Percentiles rank a stretch among this genome's conserved stretches.
Conservation (phyloP, 1,140 invertebrate genomes). For the Campoletis sonorensis region DNA sequence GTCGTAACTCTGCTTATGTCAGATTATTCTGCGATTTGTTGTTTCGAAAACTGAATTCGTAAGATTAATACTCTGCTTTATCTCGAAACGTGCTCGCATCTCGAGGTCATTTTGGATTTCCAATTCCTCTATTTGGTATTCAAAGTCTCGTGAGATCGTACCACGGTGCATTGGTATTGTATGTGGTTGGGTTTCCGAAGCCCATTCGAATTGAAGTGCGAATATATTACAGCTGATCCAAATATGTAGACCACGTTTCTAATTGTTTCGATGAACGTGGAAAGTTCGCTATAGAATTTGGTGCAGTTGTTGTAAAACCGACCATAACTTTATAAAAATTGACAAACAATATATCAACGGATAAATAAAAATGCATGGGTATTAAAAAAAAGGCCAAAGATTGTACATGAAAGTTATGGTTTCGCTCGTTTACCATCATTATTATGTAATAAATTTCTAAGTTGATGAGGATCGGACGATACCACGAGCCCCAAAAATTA, state of each 20-base stretch:
- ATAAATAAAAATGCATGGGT: not conserved
- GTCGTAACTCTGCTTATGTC: not conserved
- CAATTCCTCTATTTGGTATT: not conserved
- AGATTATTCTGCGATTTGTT: not conserved
- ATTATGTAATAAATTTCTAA: not conserved
- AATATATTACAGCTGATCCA: not conserved
- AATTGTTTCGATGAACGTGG: not conserved
- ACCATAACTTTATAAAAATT: too few relatives aligned
- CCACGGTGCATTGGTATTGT: not conserved
- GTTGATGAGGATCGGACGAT: not conserved
- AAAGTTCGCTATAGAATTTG: not conserved
- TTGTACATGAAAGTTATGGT: not conserved
- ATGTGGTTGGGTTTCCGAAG: not conserved
- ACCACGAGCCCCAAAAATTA: not conserved
- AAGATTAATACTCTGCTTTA: not conserved
- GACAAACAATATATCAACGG: too few relatives aligned
- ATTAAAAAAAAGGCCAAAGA: not conserved
- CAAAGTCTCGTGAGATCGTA: conserved; percentile 19
- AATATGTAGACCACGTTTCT: not conserved
- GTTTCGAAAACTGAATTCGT: not conserved
- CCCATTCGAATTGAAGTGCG: not conserved
- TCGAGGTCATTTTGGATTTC: not conserved
- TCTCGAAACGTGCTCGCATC: not conserved
- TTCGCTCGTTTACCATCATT: not conserved
- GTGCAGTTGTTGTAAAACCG: too few relatives aligned